A percentile compares a stretch with the other conserved stretches of the same genome.
Conservation (phyloP, 1,140 invertebrate species). For the Chymomyza costata region DNA sequence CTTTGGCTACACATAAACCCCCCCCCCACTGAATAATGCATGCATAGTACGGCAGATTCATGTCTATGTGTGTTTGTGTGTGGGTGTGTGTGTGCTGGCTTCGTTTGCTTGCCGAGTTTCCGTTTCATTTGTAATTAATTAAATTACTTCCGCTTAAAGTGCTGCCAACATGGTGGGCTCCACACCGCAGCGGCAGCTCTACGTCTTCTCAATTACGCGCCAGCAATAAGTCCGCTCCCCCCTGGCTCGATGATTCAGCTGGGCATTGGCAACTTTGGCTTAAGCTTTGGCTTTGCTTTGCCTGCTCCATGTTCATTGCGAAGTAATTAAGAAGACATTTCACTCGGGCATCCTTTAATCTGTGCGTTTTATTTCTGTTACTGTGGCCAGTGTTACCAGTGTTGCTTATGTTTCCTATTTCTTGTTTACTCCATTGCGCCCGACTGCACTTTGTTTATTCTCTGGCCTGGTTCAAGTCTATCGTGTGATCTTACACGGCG, state of each 20-base stretch:
- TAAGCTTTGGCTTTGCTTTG: no score
- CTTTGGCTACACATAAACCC: not conserved
- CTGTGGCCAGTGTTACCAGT: not conserved
- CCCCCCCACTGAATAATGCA: slow-evolving; percentile 5
- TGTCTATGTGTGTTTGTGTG: slow-evolving; percentile 16
- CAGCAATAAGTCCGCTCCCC: slow-evolving; percentile 15
- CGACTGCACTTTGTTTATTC: slow-evolving; percentile 32
- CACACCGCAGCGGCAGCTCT: slow-evolving; percentile 28
- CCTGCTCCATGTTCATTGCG: slow-evolving; percentile 48
- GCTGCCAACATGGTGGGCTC: slow-evolving; percentile 37
- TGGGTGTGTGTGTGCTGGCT: slow-evolving; percentile 8
- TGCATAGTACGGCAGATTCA: no score
- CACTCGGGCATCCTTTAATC: slow-evolving; percentile 73
- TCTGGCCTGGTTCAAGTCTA: slow-evolving; percentile 6
- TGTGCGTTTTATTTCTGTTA: slow-evolving; percentile 72
- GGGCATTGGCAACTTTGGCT: not conserved
- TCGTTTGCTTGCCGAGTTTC: slow-evolving; percentile 49
- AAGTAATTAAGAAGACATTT: slow-evolving; percentile 75
- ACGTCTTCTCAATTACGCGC: slow-evolving; percentile 64
- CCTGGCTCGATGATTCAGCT: not conserved
- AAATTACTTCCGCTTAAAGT: slow-evolving; percentile 74
- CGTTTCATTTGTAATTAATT: slow-evolving; percentile 75
- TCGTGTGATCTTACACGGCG: slow-evolving; percentile 19
- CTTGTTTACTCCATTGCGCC: slow-evolving; percentile 35
- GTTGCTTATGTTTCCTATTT: slow-evolving; percentile 6